These are phyloP conservation scores for Ia io DNA, from an alignment of 2,113 vertebrate species.

Conservation along the genomic window DNA sequence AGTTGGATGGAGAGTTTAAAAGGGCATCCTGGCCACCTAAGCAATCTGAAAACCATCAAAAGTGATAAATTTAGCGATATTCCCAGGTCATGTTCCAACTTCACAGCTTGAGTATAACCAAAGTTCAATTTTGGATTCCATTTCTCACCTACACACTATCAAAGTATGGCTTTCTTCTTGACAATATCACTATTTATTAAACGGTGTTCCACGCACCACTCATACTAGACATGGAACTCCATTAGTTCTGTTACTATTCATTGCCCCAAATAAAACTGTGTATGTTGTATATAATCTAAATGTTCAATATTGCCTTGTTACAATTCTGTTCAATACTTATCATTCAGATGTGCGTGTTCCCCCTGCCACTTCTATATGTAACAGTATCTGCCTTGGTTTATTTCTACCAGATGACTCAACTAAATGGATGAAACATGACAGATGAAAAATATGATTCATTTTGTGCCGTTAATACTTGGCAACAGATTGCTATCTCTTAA, in stretches of 20 bases:
- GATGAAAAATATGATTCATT: conserved; percentile 11
- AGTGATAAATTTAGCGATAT: conserved; percentile 72
- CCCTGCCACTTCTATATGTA: neutral
- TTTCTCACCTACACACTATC: conserved; percentile 34
- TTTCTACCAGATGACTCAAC: neutral
- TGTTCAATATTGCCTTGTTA: neutral
- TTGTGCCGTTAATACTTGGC: neutral
- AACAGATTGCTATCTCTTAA: neutral
- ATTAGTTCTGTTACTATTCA: neutral
- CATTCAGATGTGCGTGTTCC: neutral
- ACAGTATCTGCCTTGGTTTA: neutral
- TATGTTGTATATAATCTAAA: neutral
- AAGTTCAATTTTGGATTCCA: conserved; percentile 60
- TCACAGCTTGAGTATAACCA: conserved; percentile 62
- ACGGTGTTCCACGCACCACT: neutral
- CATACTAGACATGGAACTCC: neutral
- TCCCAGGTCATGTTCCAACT: conserved; percentile 67
- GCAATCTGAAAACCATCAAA: conserved; percentile 74
- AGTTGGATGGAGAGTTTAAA: conserved; percentile 65
- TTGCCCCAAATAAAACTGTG: neutral
- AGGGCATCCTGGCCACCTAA: conserved; percentile 59
- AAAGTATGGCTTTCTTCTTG: neutral
- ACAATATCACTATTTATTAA: neutral
- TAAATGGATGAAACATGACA: neutral
- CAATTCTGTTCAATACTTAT: neutral